Base-by-base conservation (phyloP, 30 jellyfish, hydroid and myxozoan genomes). In the Haliclystus octoradiatus region DNA sequence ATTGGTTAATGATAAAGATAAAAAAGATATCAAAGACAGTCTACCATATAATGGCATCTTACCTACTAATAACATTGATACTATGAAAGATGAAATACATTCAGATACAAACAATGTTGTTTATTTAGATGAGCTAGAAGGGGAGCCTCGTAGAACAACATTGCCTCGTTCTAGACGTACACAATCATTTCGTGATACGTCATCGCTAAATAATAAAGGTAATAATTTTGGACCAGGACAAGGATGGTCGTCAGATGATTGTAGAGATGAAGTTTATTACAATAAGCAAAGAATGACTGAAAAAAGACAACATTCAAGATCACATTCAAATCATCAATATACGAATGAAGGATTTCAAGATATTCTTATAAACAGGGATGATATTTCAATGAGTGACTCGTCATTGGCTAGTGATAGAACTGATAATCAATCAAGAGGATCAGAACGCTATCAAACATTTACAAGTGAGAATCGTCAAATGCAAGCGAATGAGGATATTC, bases 311-410 rank as follows among this genome's bases (percentile, higher is more conserved):
- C 7, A 31, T 30, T 65, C 61, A 14, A 65, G 62, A 0, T 3
- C 30, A 28, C 30, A 4, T 3, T 15, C 75, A 65, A n/a, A 30
- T 2, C 31, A 9, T 5, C 57, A 40, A 9, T 9, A 40, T 9
- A 9, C 9, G 57, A 40, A 40, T 5, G 19, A 19, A 9, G 19
- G 14, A 19, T 5, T 40, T 9, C 14, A 40, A 40, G 70, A 62
- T 25, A 14, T 51, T 23, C 69, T 22, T 28, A n/a, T 52, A 5
- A 50, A 52, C 51, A 76, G 70, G 62, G 84, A 63, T 24, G 63
- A 69, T 1, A 62, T 79, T 49, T n/a, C 73, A 1, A 61, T 29
- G 46, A 81, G 62, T 13, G 92, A 70, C 9, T 79, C 92, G 12
- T 75, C 92, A 0, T 70, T 79, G 49, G 26, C 74, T 12, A 62